These are phyloP conservation scores for Exocentrus adspersus DNA, from an alignment of 2,888 invertebrate genomes.

Conservation along the genomic window DNA sequence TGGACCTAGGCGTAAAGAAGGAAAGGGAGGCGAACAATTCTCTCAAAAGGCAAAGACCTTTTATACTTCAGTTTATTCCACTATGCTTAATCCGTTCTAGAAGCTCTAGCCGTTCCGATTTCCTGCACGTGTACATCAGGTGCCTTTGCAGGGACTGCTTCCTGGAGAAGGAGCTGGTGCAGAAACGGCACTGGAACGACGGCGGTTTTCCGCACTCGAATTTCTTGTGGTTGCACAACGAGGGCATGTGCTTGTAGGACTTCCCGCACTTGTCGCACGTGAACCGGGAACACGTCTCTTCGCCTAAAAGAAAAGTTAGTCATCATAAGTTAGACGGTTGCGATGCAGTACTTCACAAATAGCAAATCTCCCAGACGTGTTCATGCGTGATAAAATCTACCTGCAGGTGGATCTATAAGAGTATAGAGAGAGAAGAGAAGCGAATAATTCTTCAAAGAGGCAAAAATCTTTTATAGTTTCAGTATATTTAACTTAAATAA, in stretches of 20 bases:
- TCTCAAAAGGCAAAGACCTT: no score
- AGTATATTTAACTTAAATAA: no score
- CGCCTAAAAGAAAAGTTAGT: conserved; percentile 6
- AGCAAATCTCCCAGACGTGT: no score
- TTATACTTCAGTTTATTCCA: not conserved
- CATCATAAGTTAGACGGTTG: no score
- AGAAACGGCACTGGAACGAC: conserved; percentile 51
- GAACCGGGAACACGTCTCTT: conserved; percentile 6
- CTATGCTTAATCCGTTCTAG: not conserved
- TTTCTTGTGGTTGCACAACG: conserved; percentile 61
- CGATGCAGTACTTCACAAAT: no score
- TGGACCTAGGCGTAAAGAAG: no score
- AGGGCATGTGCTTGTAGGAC: conserved; percentile 60
- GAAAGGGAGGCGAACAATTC: no score
- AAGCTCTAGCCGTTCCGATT: not conserved
- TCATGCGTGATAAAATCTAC: no score
- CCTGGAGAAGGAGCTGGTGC: conserved; percentile 20
- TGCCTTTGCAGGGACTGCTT: conserved; percentile 61
- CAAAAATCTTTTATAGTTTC: no score
- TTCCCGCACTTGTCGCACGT: conserved; percentile 70
- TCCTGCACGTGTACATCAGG: conserved; percentile 4
- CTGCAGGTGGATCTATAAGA: no score
- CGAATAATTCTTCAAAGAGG: no score
- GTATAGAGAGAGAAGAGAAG: no score
- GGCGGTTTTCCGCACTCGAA: conserved; percentile 64